Evolutionary conservation across 2,797 vertebrate genomes (phyloP).

Genomic region (Rhinophrynus dorsalis): DNA sequence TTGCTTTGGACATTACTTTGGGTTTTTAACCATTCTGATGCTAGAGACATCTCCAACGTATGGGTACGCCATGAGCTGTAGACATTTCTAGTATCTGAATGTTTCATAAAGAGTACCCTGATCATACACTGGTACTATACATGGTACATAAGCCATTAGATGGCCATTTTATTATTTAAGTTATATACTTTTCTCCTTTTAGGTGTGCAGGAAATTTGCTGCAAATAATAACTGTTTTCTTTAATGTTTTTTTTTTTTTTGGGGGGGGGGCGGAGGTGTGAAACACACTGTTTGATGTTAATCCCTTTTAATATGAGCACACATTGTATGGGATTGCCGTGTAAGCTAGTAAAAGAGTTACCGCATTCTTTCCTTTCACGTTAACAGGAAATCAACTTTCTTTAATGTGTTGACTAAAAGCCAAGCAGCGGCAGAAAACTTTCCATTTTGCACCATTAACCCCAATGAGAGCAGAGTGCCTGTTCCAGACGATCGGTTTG

Average conservation of each 20-base stretch:
- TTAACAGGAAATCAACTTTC: constrained; percentile 92
- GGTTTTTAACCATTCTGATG: too few species aligned
- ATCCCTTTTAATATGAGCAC: constrained; percentile 6
- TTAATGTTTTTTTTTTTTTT: not conserved
- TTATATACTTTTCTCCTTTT: not conserved
- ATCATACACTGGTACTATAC: too few species aligned
- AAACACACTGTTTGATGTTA: constrained; percentile 3
- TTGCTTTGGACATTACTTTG: too few species aligned
- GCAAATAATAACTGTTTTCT: not conserved
- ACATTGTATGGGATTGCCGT: not conserved
- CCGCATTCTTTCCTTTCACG: constrained; percentile 6
- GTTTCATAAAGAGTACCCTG: too few species aligned
- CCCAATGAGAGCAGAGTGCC: constrained; percentile 95
- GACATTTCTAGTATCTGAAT: too few species aligned
- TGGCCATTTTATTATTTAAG: too few species aligned
- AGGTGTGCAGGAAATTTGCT: not conserved
- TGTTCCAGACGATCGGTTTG: constrained; percentile 91
- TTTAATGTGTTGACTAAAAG: constrained; percentile 94
- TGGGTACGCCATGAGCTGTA: too few species aligned
- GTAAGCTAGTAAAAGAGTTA: constrained; percentile 2
- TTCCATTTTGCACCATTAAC: constrained; percentile 96
- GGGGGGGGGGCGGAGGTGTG: not conserved
- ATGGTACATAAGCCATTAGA: too few species aligned
- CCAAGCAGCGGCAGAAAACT: constrained; percentile 88
- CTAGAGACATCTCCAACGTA: too few species aligned